A percentile compares a stretch with the other conserved stretches of the same genome.
Conservation (phyloP, 2,888 invertebrate genomes). For the Lutraria lutraria region DNA sequence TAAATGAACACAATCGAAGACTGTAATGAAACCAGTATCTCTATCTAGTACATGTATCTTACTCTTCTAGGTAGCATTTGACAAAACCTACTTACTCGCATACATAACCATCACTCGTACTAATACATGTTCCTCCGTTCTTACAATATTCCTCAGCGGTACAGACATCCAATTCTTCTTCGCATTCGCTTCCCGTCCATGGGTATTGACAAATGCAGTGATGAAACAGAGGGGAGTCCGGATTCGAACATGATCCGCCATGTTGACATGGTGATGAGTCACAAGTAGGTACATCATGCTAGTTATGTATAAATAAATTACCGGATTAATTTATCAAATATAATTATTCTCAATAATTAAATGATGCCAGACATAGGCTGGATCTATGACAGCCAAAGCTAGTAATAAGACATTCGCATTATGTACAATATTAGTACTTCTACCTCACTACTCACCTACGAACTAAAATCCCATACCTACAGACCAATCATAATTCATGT, state of each 20-base stretch:
- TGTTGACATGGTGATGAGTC: constrained; percentile 73
- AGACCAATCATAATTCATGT: no score
- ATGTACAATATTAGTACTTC: no score
- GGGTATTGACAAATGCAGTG: constrained; percentile 67
- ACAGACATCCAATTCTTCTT: constrained; percentile 62
- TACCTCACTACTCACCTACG: no score
- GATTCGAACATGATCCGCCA: constrained; percentile 71
- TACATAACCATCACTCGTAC: constrained; percentile 63
- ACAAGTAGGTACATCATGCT: constrained; percentile 67
- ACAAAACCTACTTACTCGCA: constrained; percentile 69
- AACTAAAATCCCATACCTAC: no score
- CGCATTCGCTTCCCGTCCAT: constrained; percentile 68
- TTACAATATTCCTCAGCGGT: constrained; percentile 58
- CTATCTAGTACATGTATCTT: background rate
- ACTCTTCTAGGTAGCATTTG: no score
- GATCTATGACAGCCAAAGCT: no score
- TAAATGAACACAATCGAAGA: no score
- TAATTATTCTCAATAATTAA: no score
- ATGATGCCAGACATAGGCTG: no score
- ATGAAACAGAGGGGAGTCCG: constrained; percentile 44
- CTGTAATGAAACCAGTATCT: no score
- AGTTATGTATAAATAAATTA: background rate
- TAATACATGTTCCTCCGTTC: constrained; percentile 71
- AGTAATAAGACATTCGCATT: no score
- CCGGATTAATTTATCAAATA: background rate